phyloP scores from a whole-genome alignment of 2,888 invertebrate genomes.

The Pollenia griseotomentosa region DNA sequence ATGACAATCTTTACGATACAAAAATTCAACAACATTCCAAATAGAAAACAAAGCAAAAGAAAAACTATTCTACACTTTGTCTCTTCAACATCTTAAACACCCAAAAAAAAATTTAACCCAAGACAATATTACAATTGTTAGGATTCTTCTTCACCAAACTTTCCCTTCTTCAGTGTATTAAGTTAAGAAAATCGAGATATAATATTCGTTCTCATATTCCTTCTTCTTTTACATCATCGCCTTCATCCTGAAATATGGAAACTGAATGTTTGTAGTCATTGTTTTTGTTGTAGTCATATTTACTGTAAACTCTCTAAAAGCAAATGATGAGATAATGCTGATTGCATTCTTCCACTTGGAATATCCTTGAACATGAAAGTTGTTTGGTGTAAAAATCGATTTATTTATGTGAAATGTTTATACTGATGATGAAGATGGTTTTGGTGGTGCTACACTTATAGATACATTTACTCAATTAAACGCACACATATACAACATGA shows the following conservation, averaged over 20 bases:
- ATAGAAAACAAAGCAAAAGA: slow-evolving; percentile 19
- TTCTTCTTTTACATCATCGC: not conserved
- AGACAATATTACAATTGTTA: slow-evolving; percentile 30
- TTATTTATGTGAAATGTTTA: slow-evolving; percentile 69
- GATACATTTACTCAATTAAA: not conserved
- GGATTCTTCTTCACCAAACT: not conserved
- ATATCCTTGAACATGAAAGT: slow-evolving; percentile 77
- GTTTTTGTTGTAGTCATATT: slow-evolving; percentile 36
- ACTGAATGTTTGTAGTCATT: not conserved
- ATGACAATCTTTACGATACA: slow-evolving; percentile 72
- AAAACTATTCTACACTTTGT: slow-evolving; percentile 39
- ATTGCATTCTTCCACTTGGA: slow-evolving; percentile 73
- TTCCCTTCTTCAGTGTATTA: not conserved
- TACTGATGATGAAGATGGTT: slow-evolving; percentile 20
- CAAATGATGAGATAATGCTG: slow-evolving; percentile 70
- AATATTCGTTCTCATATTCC: slow-evolving; percentile 20
- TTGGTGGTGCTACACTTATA: slow-evolving; percentile 25
- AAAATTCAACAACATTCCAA: slow-evolving; percentile 38
- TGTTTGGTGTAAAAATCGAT: slow-evolving; percentile 75
- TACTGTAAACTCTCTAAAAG: slow-evolving; percentile 59
- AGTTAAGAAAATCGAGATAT: slow-evolving; percentile 21
- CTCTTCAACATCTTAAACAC: slow-evolving; percentile 34
- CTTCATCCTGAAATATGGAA: not conserved
- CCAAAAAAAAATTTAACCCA: slow-evolving; percentile 19
- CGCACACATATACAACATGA: not conserved